Base-by-base conservation (phyloP, 1,140 invertebrate species). In the Drosophila asahinai region DNA sequence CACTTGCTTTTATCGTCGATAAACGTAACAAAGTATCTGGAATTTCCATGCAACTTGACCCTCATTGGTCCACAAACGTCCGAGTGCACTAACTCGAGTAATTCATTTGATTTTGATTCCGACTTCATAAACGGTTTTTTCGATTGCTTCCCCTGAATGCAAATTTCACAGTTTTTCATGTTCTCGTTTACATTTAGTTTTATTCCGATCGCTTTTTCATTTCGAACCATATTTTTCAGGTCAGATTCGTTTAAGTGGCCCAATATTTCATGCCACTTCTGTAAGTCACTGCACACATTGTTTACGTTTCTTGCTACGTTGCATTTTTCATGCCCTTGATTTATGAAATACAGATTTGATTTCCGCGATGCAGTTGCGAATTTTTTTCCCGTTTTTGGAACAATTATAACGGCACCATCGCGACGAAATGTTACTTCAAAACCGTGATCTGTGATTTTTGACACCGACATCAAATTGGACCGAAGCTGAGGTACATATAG, bases 141-240 rank as follows among this genome's bases (percentile, higher is more conserved):
- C 11, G 47, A 49, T 49, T 40, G 61, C 54, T 63, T 58, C 36
- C 51, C 36, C 43, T 76, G 30, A 54, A 76, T 63, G 40, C 65
- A 64, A 27, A 52, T 36, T 57, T 68, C 66, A 38, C 72, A 76
- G 17, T 36, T 36, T 49, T 49, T 22, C 27, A 76, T 49, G 5
- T 19, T 63, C 42, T 47, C 19, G 15, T 19, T 55, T 17, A 43
- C 9, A 19, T 65, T 43, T 66, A 14, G 17, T 15, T 14, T 59
- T 60, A 47, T 47, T 9, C 19, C 52, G 48, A 40, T 17, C 7
- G 19, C 17, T 63, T 54, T 54, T 36, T 54, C 51, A 6, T 36
- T 54, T 30, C 51, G 51, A 54, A 54, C 15, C 51, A 36, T 52
- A 52, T 27, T 33, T 52, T 48, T 48, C 15, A 75, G 19, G 19